Evolutionary conservation across 1,140 invertebrate genomes (phyloP), one percentile per base, ranked within the genome.

Genomic region (Ganaspis sp.): DNA sequence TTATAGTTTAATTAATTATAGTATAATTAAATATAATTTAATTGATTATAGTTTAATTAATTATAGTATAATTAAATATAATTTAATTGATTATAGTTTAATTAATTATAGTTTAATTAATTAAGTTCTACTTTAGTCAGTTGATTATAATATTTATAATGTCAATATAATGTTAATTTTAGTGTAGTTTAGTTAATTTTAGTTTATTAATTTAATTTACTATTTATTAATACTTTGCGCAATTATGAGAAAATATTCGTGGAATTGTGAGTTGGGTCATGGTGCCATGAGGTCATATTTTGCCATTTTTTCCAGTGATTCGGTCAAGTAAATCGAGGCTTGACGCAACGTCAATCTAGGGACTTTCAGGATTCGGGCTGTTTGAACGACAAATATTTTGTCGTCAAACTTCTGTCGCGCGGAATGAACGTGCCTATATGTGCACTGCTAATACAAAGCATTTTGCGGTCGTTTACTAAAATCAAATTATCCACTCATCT

Each of bases 331-430:
- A 84, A 84, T 70, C 76, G 80, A 73, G 76, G 79, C 79, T 80
- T 83, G 82, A 79, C 82, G 80, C 74, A 83, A 83, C 78, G 82
- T 82, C 79, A 81, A 81, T 26, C 75, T 72, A 72, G 78, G 75
- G 80, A 87, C 87, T 90, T 87, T 85, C 84, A 87, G 88, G 85
- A 87, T 87, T 85, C 87, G 86, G 84, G 86, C 84, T 91, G 89
- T 91, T 91, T 91, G 90, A 91, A 88, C 88, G 89, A 91, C 90
- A 91, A 91, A 91, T 91, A 91, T 91, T 91, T 91, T 91, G 90
- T 91, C 89, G 86, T 90, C 89, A 91, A 91, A 91, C 90, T 91
- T 90, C 86, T 90, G 90, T 88, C 87, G 84, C 83, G 84, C 76
- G 82, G 82, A 88, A 87, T 85, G 86, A 90, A 87, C 90, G 85